Evolutionary conservation across 2,888 invertebrate genomes (phyloP).

Genomic region (Orchestes rusci): DNA sequence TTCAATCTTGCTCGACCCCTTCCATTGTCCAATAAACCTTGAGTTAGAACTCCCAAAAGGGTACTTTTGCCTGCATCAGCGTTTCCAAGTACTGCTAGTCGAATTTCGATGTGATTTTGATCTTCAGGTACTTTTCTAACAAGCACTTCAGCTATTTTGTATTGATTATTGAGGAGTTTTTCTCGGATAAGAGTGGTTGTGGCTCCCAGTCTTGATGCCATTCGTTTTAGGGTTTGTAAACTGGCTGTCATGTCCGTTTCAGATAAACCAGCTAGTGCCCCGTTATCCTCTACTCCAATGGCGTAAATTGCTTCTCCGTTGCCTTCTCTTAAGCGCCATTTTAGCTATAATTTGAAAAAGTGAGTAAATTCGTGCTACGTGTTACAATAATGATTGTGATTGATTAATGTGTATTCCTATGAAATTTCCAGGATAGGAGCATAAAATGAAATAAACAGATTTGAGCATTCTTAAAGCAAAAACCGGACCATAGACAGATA

Average conservation of each 20-base stretch:
- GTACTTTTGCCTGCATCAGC: conserved; percentile 96
- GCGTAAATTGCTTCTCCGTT: conserved; percentile 97
- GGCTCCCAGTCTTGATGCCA: conserved; percentile 85
- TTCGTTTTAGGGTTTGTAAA: conserved; percentile 73
- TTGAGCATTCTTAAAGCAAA: too few relatives aligned
- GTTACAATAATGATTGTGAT: too few relatives aligned
- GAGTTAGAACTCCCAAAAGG: conserved; percentile 88
- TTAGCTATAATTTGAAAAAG: conserved; percentile 65
- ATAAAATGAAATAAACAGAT: too few relatives aligned
- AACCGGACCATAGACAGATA: too few relatives aligned
- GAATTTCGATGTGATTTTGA: conserved; percentile 79
- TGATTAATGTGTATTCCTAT: too few relatives aligned
- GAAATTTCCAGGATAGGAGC: too few relatives aligned
- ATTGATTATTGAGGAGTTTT: conserved; percentile 48
- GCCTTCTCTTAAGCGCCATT: conserved; percentile 94
- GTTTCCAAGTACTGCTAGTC: conserved; percentile 86
- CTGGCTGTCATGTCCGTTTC: conserved; percentile 81
- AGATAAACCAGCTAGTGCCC: conserved; percentile 76
- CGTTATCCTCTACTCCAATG: conserved; percentile 89
- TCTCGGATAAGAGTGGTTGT: conserved; percentile 68
- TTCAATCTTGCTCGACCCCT: conserved; percentile 89
- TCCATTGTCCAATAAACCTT: conserved; percentile 94
- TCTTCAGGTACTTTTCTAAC: conserved; percentile 85
- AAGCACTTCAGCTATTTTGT: conserved; percentile 79
- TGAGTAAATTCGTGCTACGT: too few relatives aligned